A percentile compares a stretch with the other conserved stretches of the same genome.
Conservation (phyloP, 2,888 invertebrate genomes). For the Melanophora roralis region DNA sequence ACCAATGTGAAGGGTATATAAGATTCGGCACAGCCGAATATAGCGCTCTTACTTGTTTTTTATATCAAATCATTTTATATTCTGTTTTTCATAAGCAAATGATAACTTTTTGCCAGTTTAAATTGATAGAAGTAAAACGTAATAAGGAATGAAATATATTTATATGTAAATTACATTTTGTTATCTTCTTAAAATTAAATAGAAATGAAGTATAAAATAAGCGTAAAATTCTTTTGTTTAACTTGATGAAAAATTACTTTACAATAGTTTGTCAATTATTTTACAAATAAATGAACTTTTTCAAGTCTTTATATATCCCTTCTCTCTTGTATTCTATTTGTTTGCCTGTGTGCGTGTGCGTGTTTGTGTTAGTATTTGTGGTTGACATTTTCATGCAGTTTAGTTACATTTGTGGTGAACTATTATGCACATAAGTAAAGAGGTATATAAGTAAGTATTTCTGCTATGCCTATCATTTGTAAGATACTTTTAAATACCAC, state of each 20-base stretch:
- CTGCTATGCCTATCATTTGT: conserved; percentile 37
- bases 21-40: no score
- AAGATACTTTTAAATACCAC: conserved; percentile 43
- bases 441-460: background rate
- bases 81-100: background rate
- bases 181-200: conserved; percentile 30
- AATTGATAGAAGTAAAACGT: conserved; percentile 28
- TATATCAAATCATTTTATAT: conserved; percentile 9
- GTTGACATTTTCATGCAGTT: conserved; percentile 14
- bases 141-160: conserved; percentile 14
- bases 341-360: background rate
- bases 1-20: no score
- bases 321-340: background rate
- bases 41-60: no score
- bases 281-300: background rate
- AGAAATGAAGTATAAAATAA: background rate
- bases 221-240: conserved; percentile 7
- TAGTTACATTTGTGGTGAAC: conserved; percentile 19
- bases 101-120: background rate
- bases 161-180: conserved; percentile 46
- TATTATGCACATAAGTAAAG: background rate
- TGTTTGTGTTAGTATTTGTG: background rate
- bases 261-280: conserved; percentile 52
- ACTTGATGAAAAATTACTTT: conserved; percentile 36
- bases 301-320: no score